These are phyloP conservation scores for Melieria omissa DNA, from an alignment of 2,888 invertebrate genomes.

Conservation along the genomic window DNA sequence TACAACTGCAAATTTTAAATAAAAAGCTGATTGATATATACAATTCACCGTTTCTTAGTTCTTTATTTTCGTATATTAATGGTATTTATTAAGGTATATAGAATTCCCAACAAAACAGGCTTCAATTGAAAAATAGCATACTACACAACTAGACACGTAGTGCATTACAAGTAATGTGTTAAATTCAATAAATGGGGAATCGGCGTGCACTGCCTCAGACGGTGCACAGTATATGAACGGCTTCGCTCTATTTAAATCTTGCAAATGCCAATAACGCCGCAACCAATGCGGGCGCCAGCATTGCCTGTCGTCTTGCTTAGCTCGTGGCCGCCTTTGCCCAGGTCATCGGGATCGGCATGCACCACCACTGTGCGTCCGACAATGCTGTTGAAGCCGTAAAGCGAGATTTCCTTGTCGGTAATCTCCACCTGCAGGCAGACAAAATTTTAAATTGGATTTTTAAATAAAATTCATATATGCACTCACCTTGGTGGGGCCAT, in stretches of 20 bases:
- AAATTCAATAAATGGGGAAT: neutral
- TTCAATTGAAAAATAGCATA: no score
- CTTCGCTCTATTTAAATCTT: slow-evolving; percentile 54
- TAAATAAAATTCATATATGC: neutral
- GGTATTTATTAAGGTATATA: no score
- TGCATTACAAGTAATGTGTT: no score
- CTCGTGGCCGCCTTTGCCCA: slow-evolving; percentile 93
- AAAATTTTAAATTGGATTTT: slow-evolving; percentile 10
- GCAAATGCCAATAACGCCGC: slow-evolving; percentile 66
- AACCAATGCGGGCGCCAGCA: slow-evolving; percentile 78
- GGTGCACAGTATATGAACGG: neutral
- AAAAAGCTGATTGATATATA: no score
- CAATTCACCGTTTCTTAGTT: no score
- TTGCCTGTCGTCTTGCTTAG: slow-evolving; percentile 94
- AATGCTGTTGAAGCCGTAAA: slow-evolving; percentile 79
- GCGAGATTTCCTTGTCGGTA: slow-evolving; percentile 73
- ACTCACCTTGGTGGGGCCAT: slow-evolving; percentile 73
- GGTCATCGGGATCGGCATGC: slow-evolving; percentile 93
- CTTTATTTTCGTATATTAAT: no score
- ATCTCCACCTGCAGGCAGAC: slow-evolving; percentile 68
- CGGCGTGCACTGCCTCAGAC: neutral
- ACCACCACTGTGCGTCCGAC: slow-evolving; percentile 89
- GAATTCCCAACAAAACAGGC: no score
- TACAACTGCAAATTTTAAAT: no score
- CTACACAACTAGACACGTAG: no score